These are phyloP conservation scores for Tinea trinotella DNA, from an alignment of 2,888 invertebrate genomes.

Conservation along the genomic window DNA sequence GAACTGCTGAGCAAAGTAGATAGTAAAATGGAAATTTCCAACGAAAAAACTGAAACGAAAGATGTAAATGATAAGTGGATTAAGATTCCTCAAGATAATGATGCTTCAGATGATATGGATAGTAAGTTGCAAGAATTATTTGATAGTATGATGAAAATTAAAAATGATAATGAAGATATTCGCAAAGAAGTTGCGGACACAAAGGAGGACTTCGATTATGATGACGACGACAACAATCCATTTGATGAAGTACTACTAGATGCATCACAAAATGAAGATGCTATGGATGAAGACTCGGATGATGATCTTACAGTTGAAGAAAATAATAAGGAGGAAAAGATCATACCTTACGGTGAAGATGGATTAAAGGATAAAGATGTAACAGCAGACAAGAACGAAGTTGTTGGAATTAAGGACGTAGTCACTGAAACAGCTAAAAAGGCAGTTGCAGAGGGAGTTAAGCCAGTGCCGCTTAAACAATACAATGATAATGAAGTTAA, in stretches of 20 bases:
- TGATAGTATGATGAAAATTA: not conserved
- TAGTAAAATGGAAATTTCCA: conserved; percentile 13
- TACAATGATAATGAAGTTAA: conserved; percentile 1
- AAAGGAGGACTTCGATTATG: conserved; percentile 24
- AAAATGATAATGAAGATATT: conserved; percentile 21
- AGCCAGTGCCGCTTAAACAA: conserved; percentile 3
- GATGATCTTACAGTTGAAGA: conserved; percentile 14
- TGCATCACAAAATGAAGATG: too few relatives aligned
- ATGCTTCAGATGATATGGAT: conserved; percentile 37
- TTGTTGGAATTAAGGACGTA: not conserved
- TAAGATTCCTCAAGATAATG: too few relatives aligned
- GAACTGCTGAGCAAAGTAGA: conserved; percentile 27
- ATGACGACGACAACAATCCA: conserved; percentile 30
- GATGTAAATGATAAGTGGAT: too few relatives aligned
- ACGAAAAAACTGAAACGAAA: conserved; percentile 19
- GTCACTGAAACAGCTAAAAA: not conserved
- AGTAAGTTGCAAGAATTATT: conserved; percentile 23
- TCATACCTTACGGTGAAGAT: conserved; percentile 18
- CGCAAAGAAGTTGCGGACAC: too few relatives aligned
- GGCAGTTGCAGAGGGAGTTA: conserved; percentile 18
- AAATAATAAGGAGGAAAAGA: not conserved
- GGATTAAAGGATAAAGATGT: conserved; percentile 3
- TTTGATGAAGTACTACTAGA: conserved; percentile 27
- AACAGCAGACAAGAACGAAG: not conserved
- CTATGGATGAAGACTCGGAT: conserved; percentile 20